Conservation (phyloP, 1,140 invertebrate species). For the Drosophila mojavensis region DNA sequence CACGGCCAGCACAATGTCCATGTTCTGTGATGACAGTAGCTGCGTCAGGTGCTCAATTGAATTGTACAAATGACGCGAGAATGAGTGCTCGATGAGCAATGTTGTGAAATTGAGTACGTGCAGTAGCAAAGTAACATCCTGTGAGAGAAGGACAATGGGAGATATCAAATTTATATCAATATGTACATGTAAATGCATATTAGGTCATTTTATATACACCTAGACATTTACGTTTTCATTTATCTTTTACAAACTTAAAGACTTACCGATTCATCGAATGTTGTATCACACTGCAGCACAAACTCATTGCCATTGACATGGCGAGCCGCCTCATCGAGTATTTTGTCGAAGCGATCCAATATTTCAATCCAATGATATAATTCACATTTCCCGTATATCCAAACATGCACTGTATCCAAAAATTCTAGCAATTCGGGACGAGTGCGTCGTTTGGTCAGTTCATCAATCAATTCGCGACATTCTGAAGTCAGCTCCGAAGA, state of each 20-base stretch:
- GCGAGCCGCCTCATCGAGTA: slow-evolving; percentile 90
- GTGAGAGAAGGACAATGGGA: not conserved
- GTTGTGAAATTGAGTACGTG: slow-evolving; percentile 94
- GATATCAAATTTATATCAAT: too few species aligned
- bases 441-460: slow-evolving; percentile 88
- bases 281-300: slow-evolving; percentile 91
- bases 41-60: slow-evolving; percentile 95
- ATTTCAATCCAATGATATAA: slow-evolving; percentile 96
- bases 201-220: too few species aligned
- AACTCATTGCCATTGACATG: slow-evolving; percentile 89
- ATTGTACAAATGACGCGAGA: slow-evolving; percentile 95
- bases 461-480: slow-evolving; percentile 92
- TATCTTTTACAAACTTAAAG: not conserved
- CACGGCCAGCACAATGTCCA: slow-evolving; percentile 94
- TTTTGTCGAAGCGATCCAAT: slow-evolving; percentile 92
- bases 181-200: too few species aligned
- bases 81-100: slow-evolving; percentile 95
- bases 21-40: slow-evolving; percentile 93
- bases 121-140: slow-evolving; percentile 91
- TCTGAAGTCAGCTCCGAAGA: slow-evolving; percentile 94
- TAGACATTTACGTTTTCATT: too few species aligned
- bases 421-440: slow-evolving; percentile 90
- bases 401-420: slow-evolving; percentile 91
- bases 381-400: slow-evolving; percentile 96
- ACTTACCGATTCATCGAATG: slow-evolving; percentile 87